Conservation (phyloP, 1,140 invertebrate genomes). For the Lepidurus packardi region DNA sequence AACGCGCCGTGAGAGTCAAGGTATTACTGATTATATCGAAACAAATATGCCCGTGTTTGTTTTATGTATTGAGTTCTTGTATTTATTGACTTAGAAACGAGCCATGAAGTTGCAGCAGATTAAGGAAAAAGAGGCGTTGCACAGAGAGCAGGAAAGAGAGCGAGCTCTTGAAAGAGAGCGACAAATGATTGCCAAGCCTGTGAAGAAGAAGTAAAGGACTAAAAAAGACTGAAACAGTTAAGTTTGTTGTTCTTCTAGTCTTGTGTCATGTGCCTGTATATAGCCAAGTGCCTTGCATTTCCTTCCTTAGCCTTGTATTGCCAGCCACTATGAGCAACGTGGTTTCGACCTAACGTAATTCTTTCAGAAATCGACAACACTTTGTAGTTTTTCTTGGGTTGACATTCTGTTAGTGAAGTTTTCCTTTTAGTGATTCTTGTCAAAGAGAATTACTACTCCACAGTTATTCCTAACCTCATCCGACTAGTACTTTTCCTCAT, state of each 20-base stretch:
- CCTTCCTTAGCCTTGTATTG: neutral
- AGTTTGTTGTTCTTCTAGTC: slow-evolving; percentile 15
- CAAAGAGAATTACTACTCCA: too few species aligned
- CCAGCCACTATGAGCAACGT: neutral
- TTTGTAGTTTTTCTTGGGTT: too few species aligned
- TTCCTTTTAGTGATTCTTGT: too few species aligned
- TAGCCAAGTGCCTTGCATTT: slow-evolving; percentile 13
- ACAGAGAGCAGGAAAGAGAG: slow-evolving; percentile 43
- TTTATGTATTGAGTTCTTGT: neutral
- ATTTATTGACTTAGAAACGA: slow-evolving; percentile 43
- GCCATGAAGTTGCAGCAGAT: slow-evolving; percentile 44
- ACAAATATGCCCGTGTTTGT: neutral
- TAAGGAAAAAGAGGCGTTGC: slow-evolving; percentile 45
- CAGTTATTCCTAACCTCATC: too few species aligned
- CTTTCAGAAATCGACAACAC: too few species aligned
- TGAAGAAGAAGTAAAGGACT: slow-evolving; percentile 29
- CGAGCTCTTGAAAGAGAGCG: slow-evolving; percentile 43
- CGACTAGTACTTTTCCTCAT: too few species aligned
- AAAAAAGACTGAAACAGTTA: neutral
- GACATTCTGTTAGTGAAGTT: too few species aligned
- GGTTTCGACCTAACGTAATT: neutral
- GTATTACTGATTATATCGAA: slow-evolving; percentile 30
- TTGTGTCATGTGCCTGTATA: neutral
- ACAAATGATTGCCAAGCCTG: slow-evolving; percentile 43
- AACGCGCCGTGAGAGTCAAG: slow-evolving; percentile 37